phyloP scores from a whole-genome alignment of 2,888 invertebrate genomes.

The Seira sanloemensis region DNA sequence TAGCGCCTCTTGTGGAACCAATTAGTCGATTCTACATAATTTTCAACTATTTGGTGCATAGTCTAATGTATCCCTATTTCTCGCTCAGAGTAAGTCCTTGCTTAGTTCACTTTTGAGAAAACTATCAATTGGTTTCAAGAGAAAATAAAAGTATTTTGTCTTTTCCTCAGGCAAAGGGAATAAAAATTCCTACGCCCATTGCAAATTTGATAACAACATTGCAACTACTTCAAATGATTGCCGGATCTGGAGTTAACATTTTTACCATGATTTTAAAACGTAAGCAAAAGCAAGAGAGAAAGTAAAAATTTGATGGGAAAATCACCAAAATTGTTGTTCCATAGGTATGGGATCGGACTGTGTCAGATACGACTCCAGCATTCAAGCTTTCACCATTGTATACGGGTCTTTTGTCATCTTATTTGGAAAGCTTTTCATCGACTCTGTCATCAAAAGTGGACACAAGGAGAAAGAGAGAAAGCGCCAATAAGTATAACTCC shows the following conservation, averaged over 20 bases:
- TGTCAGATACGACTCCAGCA: background rate
- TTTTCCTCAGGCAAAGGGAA: conserved; percentile 84
- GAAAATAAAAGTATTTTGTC: background rate
- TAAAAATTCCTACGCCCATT: conserved; percentile 87
- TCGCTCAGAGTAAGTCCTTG: conserved; percentile 79
- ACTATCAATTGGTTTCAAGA: background rate
- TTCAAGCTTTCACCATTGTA: background rate
- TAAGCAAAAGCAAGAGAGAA: conserved; percentile 18
- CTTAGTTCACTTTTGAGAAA: background rate
- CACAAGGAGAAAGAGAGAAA: background rate
- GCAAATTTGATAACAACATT: conserved; percentile 94
- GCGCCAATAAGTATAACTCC: too few relatives aligned
- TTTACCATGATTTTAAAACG: conserved; percentile 83
- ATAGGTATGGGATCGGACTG: background rate
- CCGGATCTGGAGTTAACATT: conserved; percentile 92
- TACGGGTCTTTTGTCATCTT: conserved; percentile 31
- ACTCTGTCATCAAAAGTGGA: conserved; percentile 12
- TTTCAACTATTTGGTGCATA: conserved; percentile 95
- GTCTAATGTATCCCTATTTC: conserved; percentile 94
- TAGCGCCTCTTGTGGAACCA: conserved; percentile 91
- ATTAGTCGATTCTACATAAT: conserved; percentile 95
- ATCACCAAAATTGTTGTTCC: background rate
- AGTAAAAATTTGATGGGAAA: background rate
- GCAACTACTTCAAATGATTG: conserved; percentile 94
- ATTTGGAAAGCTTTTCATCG: conserved; percentile 42